Conservation (phyloP, 2,797 vertebrate species). For the Dermochelys coriacea region DNA sequence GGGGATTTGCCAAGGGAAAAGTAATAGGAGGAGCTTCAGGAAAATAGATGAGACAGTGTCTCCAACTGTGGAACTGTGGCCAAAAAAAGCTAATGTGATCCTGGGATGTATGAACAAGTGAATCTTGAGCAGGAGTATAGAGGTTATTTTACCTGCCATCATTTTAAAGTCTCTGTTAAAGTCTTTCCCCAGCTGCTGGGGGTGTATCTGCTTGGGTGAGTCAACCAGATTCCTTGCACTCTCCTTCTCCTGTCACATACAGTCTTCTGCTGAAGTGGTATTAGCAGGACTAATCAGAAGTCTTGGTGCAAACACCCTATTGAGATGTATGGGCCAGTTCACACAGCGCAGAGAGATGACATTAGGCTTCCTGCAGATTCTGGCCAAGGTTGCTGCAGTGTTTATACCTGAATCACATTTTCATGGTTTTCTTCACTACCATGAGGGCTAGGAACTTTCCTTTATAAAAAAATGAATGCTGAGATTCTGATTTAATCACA, state of each 20-base stretch:
- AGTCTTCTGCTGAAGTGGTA: background rate
- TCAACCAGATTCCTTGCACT: background rate
- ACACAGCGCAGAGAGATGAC: background rate
- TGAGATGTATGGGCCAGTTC: background rate
- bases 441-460: background rate
- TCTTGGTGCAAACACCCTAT: background rate
- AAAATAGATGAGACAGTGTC: too few species aligned
- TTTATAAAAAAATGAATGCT: background rate
- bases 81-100: too few species aligned
- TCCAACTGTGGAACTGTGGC: too few species aligned
- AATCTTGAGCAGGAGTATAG: too few species aligned
- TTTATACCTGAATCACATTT: background rate
- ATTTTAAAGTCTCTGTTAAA: background rate
- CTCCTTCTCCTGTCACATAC: background rate
- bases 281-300: background rate
- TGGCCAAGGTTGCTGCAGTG: background rate
- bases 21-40: too few species aligned
- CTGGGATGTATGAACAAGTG: too few species aligned
- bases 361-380: background rate
- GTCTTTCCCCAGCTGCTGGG: background rate
- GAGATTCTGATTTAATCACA: background rate
- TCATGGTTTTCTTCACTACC: background rate
- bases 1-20: too few species aligned
- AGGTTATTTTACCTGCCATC: background rate
- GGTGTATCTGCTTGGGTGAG: background rate